Evolutionary conservation across 2,888 invertebrate species (phyloP).

Genomic region (Kryphioiulus occultus): DNA sequence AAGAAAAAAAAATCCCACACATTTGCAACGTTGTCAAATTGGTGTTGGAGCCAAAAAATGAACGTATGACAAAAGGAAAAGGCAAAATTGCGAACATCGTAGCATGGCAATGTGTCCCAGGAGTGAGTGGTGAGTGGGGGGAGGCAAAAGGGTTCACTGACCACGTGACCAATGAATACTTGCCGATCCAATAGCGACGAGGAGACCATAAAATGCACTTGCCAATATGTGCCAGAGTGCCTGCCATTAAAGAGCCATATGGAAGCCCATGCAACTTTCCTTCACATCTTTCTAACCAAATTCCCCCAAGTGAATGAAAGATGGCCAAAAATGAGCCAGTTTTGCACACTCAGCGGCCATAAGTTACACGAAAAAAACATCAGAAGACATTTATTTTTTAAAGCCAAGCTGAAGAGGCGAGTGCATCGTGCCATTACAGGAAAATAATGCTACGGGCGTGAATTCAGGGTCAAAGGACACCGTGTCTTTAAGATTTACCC

Average conservation of each 20-base stretch:
- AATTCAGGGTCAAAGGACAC: not conserved
- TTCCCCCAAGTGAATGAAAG: slow-evolving; percentile 31
- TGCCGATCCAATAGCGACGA: not conserved
- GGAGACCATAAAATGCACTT: not conserved
- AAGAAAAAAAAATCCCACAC: not conserved
- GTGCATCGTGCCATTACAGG: not conserved
- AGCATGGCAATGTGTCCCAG: not conserved
- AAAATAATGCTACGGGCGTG: not conserved
- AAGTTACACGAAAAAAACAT: not conserved
- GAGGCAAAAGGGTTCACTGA: not conserved
- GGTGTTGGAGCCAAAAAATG: not conserved
- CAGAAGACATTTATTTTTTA: not conserved
- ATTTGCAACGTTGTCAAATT: slow-evolving; percentile 29
- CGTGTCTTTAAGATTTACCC: not conserved
- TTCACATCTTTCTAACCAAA: not conserved
- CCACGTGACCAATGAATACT: not conserved
- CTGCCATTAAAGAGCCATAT: not conserved
- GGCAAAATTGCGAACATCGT: not conserved
- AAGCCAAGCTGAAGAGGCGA: not conserved
- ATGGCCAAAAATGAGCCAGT: slow-evolving; percentile 30
- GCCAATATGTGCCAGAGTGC: not conserved
- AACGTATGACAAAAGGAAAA: not conserved
- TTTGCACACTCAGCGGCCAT: not conserved
- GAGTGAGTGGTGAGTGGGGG: not conserved
- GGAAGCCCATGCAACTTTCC: not conserved